A percentile compares a stretch with the other conserved stretches of the same genome.
Conservation (phyloP, 2,888 invertebrate species). For the Drosophila recens region DNA sequence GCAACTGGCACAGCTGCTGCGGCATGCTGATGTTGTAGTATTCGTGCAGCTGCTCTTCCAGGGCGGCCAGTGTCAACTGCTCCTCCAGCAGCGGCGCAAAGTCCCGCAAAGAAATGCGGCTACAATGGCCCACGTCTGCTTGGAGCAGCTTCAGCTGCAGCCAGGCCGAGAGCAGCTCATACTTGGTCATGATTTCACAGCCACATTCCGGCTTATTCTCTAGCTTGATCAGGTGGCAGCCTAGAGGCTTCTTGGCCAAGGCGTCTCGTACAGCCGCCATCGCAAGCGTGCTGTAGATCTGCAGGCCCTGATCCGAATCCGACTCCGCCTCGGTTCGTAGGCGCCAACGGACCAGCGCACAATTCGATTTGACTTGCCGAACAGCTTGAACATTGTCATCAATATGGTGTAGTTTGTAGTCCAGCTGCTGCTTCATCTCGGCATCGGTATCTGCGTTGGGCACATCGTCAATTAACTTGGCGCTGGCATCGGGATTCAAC, state of each 20-base stretch:
- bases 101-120: constrained; percentile 64
- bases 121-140: constrained; percentile 54
- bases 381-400: constrained; percentile 12
- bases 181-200: constrained; percentile 80
- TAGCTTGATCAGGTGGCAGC: constrained; percentile 74
- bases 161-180: constrained; percentile 79
- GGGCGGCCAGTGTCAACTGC: constrained; percentile 41
- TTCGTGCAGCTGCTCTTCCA: constrained; percentile 70
- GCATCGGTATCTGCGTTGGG: neutral
- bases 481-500: constrained; percentile 1
- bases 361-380: constrained; percentile 29
- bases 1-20: constrained; percentile 66
- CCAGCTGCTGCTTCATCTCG: neutral
- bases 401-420: constrained; percentile 43
- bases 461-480: neutral
- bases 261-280: constrained; percentile 53
- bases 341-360: constrained; percentile 67
- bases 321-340: constrained; percentile 25
- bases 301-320: constrained; percentile 3
- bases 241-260: constrained; percentile 29
- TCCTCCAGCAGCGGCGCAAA: constrained; percentile 72
- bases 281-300: constrained; percentile 59
- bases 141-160: constrained; percentile 69
- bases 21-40: constrained; percentile 64
- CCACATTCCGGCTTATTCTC: constrained; percentile 82